Base-by-base conservation (phyloP, 2,888 invertebrate species). In the Coenonympha glycerion region DNA sequence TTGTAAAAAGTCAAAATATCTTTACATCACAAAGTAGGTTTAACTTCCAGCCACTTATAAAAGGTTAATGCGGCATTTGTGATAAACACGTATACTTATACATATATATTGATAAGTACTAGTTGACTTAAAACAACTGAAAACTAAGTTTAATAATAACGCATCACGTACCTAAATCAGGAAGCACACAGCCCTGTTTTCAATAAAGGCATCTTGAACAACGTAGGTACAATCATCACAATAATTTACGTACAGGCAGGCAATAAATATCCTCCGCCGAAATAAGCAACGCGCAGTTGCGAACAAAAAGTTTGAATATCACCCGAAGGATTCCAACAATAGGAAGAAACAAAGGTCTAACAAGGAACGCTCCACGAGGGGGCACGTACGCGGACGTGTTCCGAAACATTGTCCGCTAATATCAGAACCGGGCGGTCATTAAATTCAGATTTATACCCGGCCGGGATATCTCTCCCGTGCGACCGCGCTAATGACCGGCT, bases 401-500 rank as follows among this genome's bases (percentile, higher is more conserved):
- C 69, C 69, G 59, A 67, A 79, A 79, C 80, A 80, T 73, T 77
- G 80, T 80, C 77, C 72, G 71, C 71, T 70, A 81, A 80, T 81
- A 83, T 81, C 76, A 78, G 76, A 71, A 56, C 15, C 24, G 39
- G 39, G 66, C 67, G 78, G 79, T 79, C 85, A 83, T 86, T 86
- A 85, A 84, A 87, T 82, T 78, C 85, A 85, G 86, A 87, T 87
- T 87, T 87, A 86, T 84, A 77, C 76, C 64, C 70, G 71, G 66
- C 71, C 67, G 73, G 79, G 82, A 79, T 87, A 88, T 87, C 87
- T 87, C 85, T 76, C 86, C 83, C 77, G 78, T 66, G 83, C 84
- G 85, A 83, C 80, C 79, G 71, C 75, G 70, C 85, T 88, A 88
- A 88, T 87, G 87, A 87, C 87, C 86, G 80, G 65, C 82, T 84